Base-by-base conservation (phyloP, 2,113 vertebrate species). In the Gasterosteus nipponicus region DNA sequence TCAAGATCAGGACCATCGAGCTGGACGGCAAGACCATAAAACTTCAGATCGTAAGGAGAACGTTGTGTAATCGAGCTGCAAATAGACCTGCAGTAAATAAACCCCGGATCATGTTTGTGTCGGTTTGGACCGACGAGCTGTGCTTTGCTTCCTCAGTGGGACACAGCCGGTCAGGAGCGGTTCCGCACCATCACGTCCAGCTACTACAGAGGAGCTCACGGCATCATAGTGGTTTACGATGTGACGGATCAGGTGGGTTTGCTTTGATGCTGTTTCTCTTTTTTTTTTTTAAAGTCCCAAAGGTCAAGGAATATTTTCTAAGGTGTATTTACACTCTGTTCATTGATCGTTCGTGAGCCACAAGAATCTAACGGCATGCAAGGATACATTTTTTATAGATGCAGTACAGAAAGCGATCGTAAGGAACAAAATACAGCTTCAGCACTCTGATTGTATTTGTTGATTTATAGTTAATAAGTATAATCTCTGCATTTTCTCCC, bases 1-100 rank as follows among this genome's bases (percentile, higher is more conserved):
- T 98, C 93, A 99, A 99, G 95, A 98, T 98, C 94, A 95, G 97
- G 93, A 99, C 97, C 92, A 98, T 99, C 94, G 97, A 98, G 87
- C 93, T 99, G 94, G 97, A 99, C 75, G 97, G 97, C 49, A 99
- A 99, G 94, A 99, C 97, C 87, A 98, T 99, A 93, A 99, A 99
- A 84, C 97, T 99, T 84, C 97, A 99, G 93, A 99, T 99, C 88
- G 97, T 99, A 95, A 97, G 97, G 94, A 58, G n/a, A 14, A 2
- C 15, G 41, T 4, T 1, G 5, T 1, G 14, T 38, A 4, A n/a
- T 1, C 7, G 3, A 5, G 33, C 22, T 5, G 33, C 51, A 22
- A 29, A n/a, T 2, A 11, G 38, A 64, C 65, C 22, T 57, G 46
- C 1, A 0, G 10, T 1, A 26, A 47, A 47, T 46, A 19, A 41